Base-by-base conservation (phyloP, 2,113 vertebrate species). In the Hippopotamus amphibius region DNA sequence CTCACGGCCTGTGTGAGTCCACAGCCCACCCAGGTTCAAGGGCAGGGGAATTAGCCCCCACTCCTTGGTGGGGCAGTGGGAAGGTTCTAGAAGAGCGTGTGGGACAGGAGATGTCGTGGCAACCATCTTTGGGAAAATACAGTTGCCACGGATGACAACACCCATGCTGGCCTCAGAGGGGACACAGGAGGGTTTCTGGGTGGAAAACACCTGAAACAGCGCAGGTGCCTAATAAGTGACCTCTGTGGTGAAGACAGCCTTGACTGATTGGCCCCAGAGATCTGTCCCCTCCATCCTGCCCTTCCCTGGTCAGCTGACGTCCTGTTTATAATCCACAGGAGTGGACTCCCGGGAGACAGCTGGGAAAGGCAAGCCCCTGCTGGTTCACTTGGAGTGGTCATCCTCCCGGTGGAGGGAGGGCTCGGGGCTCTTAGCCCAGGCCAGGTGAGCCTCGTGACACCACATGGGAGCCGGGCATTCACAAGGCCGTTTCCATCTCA, bases 1-100 rank as follows among this genome's bases (percentile, higher is more conserved):
- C 46, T 10, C 4, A 12, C 1, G 1, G 33, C 24, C 0, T 21
- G 72, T 1, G 17, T 19, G 41, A 37, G 1, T 22, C 30, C 3
- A 30, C 55, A 1, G 24, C 71, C 57, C 30, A 10, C 7, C 43
- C 41, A 3, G 33, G 12, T 24, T 17, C 33, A 41, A 33, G 21
- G 26, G 9, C 26, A 61, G 68, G 41, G 41, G 43, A 28, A 19
- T 10, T 33, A 3, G 65, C 28, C 53, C 17, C 65, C 28, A 24
- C 50, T 82, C 41, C 15, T 76, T n/a, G 2, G 30, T 37, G 89
- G 77, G 77, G 53, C 41, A 9, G 77, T 59, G 53, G 41, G 53
- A 71, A 71, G 21, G 41, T 65, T 63, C 68, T 50, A 16, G 81
- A 84, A 74, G 80, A 12, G 26, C 46, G 1, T 4, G 13, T 74